Conservation (phyloP, 2,113 vertebrate species). For the Hypocryptadius cinnamomeus region DNA sequence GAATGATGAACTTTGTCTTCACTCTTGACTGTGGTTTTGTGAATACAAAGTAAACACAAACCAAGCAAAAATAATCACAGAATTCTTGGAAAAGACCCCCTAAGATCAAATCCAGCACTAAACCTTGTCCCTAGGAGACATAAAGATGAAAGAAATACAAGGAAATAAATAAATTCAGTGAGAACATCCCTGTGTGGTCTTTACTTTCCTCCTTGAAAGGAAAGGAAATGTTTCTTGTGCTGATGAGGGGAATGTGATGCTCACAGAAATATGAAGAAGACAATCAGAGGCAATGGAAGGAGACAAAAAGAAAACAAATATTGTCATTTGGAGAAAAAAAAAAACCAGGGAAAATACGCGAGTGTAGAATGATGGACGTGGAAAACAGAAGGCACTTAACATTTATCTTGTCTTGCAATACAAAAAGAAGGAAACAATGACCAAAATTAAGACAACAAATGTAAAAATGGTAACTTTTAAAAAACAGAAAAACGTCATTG, state of each 20-base stretch:
- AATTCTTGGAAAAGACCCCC: not conserved
- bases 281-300: not conserved
- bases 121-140: not conserved
- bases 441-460: conserved; percentile 35
- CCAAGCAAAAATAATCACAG: not conserved
- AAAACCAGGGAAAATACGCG: not conserved
- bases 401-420: conserved; percentile 14
- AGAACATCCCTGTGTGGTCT: not conserved
- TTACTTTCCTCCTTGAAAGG: not conserved
- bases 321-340: not conserved
- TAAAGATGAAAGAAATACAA: not conserved
- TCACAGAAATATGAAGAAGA: not conserved
- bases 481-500: not conserved
- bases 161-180: not conserved
- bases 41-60: not conserved
- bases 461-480: not conserved
- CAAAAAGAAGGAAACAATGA: conserved; percentile 17
- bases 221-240: not conserved
- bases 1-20: not conserved
- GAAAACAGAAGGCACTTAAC: conserved; percentile 50
- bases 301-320: not conserved
- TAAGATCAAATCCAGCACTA: not conserved
- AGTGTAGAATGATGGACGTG: not conserved
- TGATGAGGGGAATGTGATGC: not conserved
- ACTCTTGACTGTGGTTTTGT: not conserved